Percentiles rank a stretch among this genome's conserved stretches.
phyloP scores from a whole-genome alignment of 2,797 vertebrate genomes.

The Sebastolobus altivelis region DNA sequence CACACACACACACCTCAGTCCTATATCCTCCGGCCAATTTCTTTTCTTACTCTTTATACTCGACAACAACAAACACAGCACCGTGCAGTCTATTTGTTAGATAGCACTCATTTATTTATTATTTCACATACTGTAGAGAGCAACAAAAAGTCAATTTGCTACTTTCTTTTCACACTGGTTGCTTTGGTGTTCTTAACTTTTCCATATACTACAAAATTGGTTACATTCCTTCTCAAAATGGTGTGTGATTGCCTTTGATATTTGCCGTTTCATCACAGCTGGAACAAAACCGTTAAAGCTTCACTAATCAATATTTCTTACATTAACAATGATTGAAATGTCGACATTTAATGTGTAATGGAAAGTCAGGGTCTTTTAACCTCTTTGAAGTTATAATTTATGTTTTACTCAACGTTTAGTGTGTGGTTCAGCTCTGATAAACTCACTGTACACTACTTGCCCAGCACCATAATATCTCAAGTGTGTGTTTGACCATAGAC shows the following conservation, averaged over 20 bases:
- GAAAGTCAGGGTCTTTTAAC: background rate
- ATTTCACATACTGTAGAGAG: background rate
- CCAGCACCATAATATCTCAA: background rate
- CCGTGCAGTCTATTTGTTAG: background rate
- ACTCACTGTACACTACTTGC: background rate
- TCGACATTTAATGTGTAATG: background rate
- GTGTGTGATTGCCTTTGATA: background rate
- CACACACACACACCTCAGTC: conserved; percentile 3
- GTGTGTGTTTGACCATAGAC: background rate
- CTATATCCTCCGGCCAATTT: conserved; percentile 11
- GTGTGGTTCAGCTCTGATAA: background rate
- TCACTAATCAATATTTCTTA: background rate
- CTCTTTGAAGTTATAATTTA: background rate
- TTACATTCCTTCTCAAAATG: background rate
- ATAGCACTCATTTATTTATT: background rate
- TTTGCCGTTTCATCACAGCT: background rate
- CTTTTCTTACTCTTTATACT: conserved; percentile 8
- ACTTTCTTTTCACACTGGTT: background rate
- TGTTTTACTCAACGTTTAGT: background rate
- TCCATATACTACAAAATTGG: background rate
- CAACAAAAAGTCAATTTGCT: background rate
- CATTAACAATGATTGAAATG: background rate
- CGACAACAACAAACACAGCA: conserved; percentile 14
- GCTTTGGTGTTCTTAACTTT: background rate
- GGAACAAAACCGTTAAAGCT: background rate